These are phyloP conservation scores for Passer montanus DNA, from an alignment of 2,113 vertebrate species.

Conservation along the genomic window DNA sequence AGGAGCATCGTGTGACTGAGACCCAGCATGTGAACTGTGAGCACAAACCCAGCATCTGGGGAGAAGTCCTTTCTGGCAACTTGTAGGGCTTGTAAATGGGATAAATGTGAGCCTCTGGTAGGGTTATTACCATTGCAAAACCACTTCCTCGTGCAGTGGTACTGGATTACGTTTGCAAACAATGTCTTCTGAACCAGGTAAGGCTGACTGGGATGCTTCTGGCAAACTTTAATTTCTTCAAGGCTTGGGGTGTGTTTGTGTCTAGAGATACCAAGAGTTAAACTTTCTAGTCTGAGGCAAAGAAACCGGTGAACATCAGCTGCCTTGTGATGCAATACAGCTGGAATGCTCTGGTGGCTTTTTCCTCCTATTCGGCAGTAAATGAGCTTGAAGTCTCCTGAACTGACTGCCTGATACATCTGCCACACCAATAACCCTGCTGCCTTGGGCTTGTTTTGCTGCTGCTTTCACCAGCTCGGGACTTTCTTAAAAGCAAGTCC, in stretches of 20 bases:
- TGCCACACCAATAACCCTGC: background rate
- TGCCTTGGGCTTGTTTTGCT: background rate
- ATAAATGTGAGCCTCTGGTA: background rate
- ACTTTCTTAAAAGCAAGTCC: background rate
- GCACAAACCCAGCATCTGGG: background rate
- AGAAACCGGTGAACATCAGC: conserved; percentile 14
- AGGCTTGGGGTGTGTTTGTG: background rate
- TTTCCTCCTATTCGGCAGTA: background rate
- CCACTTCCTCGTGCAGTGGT: background rate
- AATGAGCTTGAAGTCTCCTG: background rate
- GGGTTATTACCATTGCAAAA: background rate
- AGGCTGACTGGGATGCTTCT: background rate
- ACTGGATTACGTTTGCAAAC: background rate
- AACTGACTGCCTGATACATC: background rate
- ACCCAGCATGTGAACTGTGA: background rate
- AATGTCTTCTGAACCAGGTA: conserved; percentile 66
- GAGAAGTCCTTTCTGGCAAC: background rate
- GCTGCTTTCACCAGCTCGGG: background rate
- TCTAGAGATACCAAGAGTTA: background rate
- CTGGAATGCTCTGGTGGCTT: conserved; percentile 47
- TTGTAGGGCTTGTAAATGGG: background rate
- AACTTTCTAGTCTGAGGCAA: background rate
- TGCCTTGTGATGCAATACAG: conserved; percentile 43
- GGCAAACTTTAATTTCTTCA: background rate
- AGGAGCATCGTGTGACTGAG: background rate